Base-by-base conservation (phyloP, 1,140 invertebrate genomes). In the Steinernema feltiae region DNA sequence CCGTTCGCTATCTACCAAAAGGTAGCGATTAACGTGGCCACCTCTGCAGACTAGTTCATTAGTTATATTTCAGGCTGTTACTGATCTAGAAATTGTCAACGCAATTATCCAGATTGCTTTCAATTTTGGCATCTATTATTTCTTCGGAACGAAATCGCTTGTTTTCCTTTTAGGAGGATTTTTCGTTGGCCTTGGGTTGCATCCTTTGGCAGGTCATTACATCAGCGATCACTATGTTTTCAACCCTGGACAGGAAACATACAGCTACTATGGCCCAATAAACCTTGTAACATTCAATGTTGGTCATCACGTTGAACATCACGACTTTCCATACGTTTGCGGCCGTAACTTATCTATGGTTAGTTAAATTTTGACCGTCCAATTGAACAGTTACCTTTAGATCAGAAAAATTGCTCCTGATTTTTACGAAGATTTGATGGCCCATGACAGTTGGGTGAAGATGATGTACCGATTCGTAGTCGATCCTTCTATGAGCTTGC, bases 201-300 rank as follows among this genome's bases (percentile, higher is more conserved):
- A 99, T 90, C 97, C 96, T 7, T 93, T 98, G 12, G 95, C 97
- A 63, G 97, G 95, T 0, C 97, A 99, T 87, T 99, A 98, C 84
- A 93, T 99, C 82, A 96, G 95, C 0, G 97, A 99, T 83, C 97
- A 99, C 88, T 98, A 98, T 87, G 97, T 98, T 94, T 98, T 97
- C 86, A 73, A 72, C 24, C 63, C 71, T 87, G 95, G 95, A 1
- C 95, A 91, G 85, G 97, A 99, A 88, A 81, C 80, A 1, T 98
- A 98, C 83, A 98, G 95, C 30, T 99, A 99, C 87, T 99, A 98
- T 87, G 97, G 97, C 0, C 92, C 92, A 15, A 88, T 98, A 17
- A 99, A 99, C 88, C 93, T 90, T 87, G 92, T 99, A 32, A 98
- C 95, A 0, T 98, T 98, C 87, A 99, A 98, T 88, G 96, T 99